These are phyloP conservation scores for Gallinago paraguaiae DNA, from an alignment of 2,113 vertebrate genomes.

Conservation along the genomic window DNA sequence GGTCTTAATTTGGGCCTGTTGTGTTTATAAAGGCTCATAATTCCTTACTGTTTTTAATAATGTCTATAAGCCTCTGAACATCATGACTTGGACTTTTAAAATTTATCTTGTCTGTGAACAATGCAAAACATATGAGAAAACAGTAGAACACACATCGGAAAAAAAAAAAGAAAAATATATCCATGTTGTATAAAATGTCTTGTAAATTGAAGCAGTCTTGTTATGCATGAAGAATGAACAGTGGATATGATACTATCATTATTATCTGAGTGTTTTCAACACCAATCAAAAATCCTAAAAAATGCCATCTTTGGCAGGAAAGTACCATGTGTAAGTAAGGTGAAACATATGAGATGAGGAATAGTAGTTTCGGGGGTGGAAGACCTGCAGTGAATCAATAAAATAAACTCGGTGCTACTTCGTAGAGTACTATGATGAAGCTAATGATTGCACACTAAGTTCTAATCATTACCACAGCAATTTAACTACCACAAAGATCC, in stretches of 20 bases:
- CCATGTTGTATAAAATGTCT: neutral
- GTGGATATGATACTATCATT: neutral
- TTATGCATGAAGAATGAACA: neutral
- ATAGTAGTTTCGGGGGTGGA: neutral
- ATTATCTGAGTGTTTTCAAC: neutral
- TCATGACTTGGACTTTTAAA: constrained; percentile 17
- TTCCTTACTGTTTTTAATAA: constrained; percentile 38
- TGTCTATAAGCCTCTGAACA: constrained; percentile 15
- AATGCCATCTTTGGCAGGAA: neutral
- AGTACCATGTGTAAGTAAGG: neutral
- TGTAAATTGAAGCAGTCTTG: neutral
- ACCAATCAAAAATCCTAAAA: neutral
- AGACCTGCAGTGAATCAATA: neutral
- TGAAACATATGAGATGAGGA: neutral
- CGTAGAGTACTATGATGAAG: neutral
- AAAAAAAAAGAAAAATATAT: neutral
- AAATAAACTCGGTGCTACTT: constrained; percentile 1
- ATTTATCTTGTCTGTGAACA: constrained; percentile 28
- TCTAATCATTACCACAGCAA: neutral
- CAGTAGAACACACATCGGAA: neutral
- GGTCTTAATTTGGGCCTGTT: constrained; percentile 25
- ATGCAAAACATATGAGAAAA: constrained; percentile 36
- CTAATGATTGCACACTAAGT: neutral
- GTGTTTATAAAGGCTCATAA: constrained; percentile 42
- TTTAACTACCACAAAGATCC: neutral